Percentiles rank a stretch among this genome's conserved stretches.
These are phyloP conservation scores for Heteromurus nitidus DNA, from an alignment of 2,888 invertebrate genomes.

Conservation along the genomic window DNA sequence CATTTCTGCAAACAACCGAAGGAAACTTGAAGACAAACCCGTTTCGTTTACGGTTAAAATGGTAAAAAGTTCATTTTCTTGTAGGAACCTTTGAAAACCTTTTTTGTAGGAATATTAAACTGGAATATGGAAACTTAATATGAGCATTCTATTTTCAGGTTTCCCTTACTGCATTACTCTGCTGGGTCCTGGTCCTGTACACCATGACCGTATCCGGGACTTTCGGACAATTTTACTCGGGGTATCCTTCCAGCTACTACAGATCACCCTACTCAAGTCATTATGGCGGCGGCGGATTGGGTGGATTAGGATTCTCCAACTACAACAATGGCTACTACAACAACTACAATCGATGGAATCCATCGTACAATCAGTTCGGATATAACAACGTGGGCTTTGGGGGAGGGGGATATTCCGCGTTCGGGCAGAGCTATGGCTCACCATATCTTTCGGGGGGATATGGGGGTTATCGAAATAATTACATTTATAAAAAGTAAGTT, in stretches of 20 bases:
- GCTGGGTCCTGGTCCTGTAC: not conserved
- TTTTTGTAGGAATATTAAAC: not conserved
- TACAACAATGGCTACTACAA: not conserved
- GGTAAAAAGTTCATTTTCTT: not conserved
- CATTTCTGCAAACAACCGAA: too few species aligned
- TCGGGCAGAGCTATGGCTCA: constrained; percentile 10
- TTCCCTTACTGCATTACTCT: not conserved
- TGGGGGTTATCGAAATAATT: not conserved
- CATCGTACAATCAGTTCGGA: constrained; percentile 2
- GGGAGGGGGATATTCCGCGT: not conserved
- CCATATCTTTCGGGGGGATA: not conserved
- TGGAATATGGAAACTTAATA: not conserved
- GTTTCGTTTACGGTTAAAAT: not conserved
- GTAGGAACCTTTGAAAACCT: not conserved
- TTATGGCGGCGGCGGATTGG: not conserved
- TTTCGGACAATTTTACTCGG: constrained; percentile 18
- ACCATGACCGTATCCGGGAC: not conserved
- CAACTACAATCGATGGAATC: constrained; percentile 40
- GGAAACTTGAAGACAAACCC: too few species aligned
- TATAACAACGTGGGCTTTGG: constrained; percentile 18
- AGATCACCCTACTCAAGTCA: constrained; percentile 16
- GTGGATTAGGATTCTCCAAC: not conserved
- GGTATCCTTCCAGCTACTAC: constrained; percentile 34
- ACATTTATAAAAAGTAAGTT: constrained; percentile 6
- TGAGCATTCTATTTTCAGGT: not conserved